A percentile compares a stretch with the other conserved stretches of the same genome.
Conservation (phyloP, 2,888 invertebrate species). For the Tachystola acroxantha region DNA sequence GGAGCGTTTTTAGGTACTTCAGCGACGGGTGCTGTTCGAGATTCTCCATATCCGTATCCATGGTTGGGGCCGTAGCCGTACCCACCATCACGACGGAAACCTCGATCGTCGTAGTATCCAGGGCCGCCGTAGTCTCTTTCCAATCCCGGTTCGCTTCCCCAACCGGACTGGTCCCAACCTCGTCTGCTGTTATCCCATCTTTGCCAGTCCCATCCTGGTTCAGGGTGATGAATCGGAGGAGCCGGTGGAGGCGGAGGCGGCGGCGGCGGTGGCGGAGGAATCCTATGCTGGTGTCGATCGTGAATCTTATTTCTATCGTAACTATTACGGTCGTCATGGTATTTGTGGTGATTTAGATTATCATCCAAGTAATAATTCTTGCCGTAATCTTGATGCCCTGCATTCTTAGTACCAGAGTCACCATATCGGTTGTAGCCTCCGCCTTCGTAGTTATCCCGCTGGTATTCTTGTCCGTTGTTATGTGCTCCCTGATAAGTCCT, state of each 20-base stretch:
- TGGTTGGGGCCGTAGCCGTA: constrained; percentile 58
- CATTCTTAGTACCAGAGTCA: constrained; percentile 57
- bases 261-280: constrained; percentile 28
- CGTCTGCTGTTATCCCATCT: constrained; percentile 44
- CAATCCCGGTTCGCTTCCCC: constrained; percentile 39
- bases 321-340: constrained; percentile 54
- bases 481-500: constrained; percentile 61
- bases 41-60: constrained; percentile 64
- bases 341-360: constrained; percentile 55
- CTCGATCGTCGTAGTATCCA: constrained; percentile 60
- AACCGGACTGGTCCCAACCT: constrained; percentile 37
- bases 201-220: constrained; percentile 56
- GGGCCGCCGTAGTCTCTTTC: constrained; percentile 57
- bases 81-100: constrained; percentile 59
- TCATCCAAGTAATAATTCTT: constrained; percentile 70
- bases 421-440: constrained; percentile 59
- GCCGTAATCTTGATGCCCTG: constrained; percentile 59
- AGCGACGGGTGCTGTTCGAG: constrained; percentile 49
- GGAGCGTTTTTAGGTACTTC: constrained; percentile 53
- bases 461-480: constrained; percentile 60
- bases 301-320: constrained; percentile 55
- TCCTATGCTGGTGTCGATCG: constrained; percentile 46
- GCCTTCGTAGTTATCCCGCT: constrained; percentile 53
- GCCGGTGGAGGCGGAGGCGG: constrained; percentile 13
- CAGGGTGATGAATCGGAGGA: constrained; percentile 23